Evolutionary conservation across 2,797 vertebrate genomes (phyloP).

Genomic region (Meriones psammophilus): DNA sequence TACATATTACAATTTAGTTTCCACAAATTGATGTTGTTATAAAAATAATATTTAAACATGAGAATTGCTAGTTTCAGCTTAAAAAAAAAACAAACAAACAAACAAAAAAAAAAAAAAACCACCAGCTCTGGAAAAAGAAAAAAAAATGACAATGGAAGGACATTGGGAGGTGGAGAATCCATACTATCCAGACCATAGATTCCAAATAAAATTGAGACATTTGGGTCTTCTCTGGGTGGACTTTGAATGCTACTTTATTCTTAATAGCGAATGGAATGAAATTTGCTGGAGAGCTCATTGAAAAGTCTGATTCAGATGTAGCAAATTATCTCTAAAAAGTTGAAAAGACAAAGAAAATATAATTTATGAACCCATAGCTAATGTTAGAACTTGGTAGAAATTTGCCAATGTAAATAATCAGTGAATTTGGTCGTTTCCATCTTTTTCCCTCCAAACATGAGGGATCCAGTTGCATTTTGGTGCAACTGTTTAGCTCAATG

Average conservation of each 20-base stretch:
- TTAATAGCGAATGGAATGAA: conserved; percentile 24
- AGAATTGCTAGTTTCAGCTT: neutral
- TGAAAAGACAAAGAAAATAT: conserved; percentile 57
- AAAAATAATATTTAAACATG: conserved; percentile 32
- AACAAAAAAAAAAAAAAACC: neutral
- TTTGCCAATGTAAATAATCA: conserved; percentile 72
- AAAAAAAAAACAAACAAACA: neutral
- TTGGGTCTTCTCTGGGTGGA: neutral
- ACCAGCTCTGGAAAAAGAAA: neutral
- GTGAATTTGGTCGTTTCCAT: conserved; percentile 76
- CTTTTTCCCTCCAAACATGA: conserved; percentile 75
- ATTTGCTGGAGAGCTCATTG: conserved; percentile 33
- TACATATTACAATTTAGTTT: neutral
- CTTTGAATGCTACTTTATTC: conserved; percentile 22
- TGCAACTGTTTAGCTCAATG: conserved; percentile 79
- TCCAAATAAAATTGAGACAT: neutral
- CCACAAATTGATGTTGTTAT: neutral
- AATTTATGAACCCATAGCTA: conserved; percentile 67
- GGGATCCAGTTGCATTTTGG: conserved; percentile 80
- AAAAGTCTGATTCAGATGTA: conserved; percentile 14
- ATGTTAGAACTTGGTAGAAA: conserved; percentile 68
- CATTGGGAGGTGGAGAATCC: neutral
- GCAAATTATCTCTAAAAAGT: conserved; percentile 45
- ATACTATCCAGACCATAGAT: neutral
- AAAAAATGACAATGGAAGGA: neutral